Base-by-base conservation (phyloP, 2,797 vertebrate species). In the Helicolenus hilgendorfi region DNA sequence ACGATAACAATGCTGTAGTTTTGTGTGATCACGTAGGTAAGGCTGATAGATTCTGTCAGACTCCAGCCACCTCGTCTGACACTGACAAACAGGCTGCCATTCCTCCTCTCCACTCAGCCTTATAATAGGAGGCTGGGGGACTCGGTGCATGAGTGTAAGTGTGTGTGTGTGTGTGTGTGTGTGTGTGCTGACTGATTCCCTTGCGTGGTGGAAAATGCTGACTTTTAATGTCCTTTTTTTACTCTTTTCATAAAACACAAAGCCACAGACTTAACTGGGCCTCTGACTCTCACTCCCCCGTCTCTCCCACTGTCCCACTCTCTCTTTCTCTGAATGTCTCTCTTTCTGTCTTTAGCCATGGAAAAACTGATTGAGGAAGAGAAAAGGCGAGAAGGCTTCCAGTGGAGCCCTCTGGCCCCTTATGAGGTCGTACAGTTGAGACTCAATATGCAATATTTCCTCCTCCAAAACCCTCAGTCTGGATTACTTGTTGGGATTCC, bases 201-300 rank as follows among this genome's bases (percentile, higher is more conserved):
- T 92, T 81, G 92, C 91, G 85, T 81, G 87, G 89, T 95, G 96
- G 96, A 97, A 97, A 97, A 96, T 88, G 96, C 97, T 97, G 96
- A 97, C 97, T 96, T 95, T 91, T 91, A 94, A 94, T 92, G 94
- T 96, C 88, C 83, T 86, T 95, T 95, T 92, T 88, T 82, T 13
- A 90, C 90, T 92, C 89, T 96, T 95, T 95, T 95, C 91, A 96
- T 95, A 93, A 96, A 96, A 95, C 93, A 96, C 96, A 97, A 96
- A 97, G 94, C 97, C 96, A 88, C 95, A 96, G 96, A 95, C 96
- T 96, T 93, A 93, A 96, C 92, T 88, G 92, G 90, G 94, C 96
- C 95, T 94, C 96, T 77, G 89, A 69, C 84, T 93, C 93, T 84
- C 72, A 89, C 89, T 89, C 89, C 91, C 88, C 87, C 69, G 49